Base-by-base conservation (phyloP, 1,140 invertebrate species). In the Rhopalosiphum maidis region DNA sequence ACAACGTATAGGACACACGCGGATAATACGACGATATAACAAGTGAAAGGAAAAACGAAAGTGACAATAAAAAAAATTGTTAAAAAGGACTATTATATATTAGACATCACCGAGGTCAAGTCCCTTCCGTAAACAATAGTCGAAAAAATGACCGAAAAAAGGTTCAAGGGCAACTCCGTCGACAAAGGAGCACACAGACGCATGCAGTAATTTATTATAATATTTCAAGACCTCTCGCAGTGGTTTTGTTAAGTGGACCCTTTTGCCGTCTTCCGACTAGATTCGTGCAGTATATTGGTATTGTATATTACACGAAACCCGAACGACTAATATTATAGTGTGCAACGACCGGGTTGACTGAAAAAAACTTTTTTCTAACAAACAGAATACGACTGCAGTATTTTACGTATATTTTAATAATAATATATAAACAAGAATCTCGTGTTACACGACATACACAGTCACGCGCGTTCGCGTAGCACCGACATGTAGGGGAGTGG, bases 101-200 rank as follows among this genome's bases (percentile, higher is more conserved):
- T 86, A 41, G 43, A n/a, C 43, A 30, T 30, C 46, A 0, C 87
- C 90, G 48, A 91, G 90, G 90, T 83, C 43, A 37, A 15, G 90
- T 91, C 90, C 77, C 68, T 91, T 91, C 90, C 90, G 90, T 30
- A 91, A 91, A 91, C 90, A 91, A 91, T 91, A 6, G 68, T 83
- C 7, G 35, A 83, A 83, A 83, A 91, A 91, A 35, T n/a, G n/a
- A 91, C 43, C 18, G 35, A 91, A 88, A 55, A 89, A 89, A 51
- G 8, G 30, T 48, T 91, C 90, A 91, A 91, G 90, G 90, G 51
- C 83, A 82, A n/a, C 2, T 30, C 25, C 11, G 18, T 37, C 6
- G 55, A 82, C 90, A 91, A 91, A 77, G 43, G 43, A 48, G 35
- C 90, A 25, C 89, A 68, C 37, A 41, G 68, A 82, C 37, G n/a